These are phyloP conservation scores for Rallus crepitans DNA, from an alignment of 2,797 vertebrate genomes.

Conservation along the genomic window DNA sequence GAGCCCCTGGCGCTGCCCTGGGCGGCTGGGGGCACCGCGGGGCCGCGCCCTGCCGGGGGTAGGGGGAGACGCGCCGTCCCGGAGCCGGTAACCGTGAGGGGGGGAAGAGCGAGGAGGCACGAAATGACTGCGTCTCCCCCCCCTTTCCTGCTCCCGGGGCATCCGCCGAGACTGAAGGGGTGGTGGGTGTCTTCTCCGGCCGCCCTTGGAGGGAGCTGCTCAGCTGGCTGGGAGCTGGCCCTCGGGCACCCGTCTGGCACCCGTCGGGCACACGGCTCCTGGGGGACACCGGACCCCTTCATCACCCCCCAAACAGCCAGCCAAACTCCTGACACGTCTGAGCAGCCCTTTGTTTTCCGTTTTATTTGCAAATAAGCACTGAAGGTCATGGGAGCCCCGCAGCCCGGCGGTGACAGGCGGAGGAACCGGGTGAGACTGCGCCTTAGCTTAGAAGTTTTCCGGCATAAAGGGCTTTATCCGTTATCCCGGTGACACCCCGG, in stretches of 20 bases:
- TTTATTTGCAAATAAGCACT: constrained; percentile 76
- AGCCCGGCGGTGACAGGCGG: constrained; percentile 60
- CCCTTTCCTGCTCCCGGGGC: not conserved
- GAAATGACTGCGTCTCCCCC: not conserved
- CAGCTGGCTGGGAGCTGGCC: too few species aligned
- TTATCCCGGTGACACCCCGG: not conserved
- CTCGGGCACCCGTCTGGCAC: not conserved
- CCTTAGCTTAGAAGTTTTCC: constrained; percentile 20
- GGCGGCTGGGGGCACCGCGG: not conserved
- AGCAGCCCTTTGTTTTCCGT: constrained; percentile 58
- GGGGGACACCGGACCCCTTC: not conserved
- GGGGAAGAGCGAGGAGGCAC: accelerated
- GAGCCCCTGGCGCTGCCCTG: not conserved
- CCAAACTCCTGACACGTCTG: not conserved
- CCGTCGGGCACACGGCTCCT: accelerated
- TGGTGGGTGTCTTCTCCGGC: not conserved
- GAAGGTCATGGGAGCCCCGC: constrained; percentile 94
- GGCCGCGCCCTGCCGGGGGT: not conserved
- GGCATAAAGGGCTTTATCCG: constrained; percentile 16
- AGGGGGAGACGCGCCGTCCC: too few species aligned
- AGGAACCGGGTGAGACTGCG: not conserved
- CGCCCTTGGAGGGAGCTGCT: not conserved
- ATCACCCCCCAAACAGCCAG: not conserved
- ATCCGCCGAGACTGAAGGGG: not conserved
- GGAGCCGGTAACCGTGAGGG: not conserved